phyloP scores from a whole-genome alignment of 2,888 invertebrate genomes.

The Ceramica pisi region DNA sequence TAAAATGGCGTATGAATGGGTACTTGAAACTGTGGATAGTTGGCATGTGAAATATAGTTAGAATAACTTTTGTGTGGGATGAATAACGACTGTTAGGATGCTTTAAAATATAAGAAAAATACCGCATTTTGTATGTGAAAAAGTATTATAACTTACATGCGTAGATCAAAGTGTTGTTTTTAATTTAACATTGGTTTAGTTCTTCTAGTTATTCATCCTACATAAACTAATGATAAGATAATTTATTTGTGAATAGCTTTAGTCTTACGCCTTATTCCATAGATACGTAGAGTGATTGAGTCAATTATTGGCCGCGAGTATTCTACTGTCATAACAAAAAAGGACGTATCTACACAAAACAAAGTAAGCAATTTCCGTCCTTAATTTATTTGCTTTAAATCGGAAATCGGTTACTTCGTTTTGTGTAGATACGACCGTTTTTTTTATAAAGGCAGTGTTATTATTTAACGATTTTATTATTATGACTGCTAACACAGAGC shows the following conservation, averaged over 20 bases:
- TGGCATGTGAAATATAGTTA: conserved; percentile 51
- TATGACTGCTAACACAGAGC: neutral
- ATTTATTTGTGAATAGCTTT: conserved; percentile 69
- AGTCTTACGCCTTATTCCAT: conserved; percentile 62
- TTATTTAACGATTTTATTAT: neutral
- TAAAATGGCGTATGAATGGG: neutral
- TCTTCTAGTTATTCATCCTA: conserved; percentile 45
- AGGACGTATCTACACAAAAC: too few species aligned
- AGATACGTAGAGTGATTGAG: conserved; percentile 44
- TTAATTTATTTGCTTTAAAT: too few species aligned
- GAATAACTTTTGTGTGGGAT: conserved; percentile 17
- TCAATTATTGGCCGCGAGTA: conserved; percentile 58
- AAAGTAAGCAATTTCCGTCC: too few species aligned
- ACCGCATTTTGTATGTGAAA: conserved; percentile 29
- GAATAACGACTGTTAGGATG: conserved; percentile 37
- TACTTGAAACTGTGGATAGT: neutral
- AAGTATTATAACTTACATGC: conserved; percentile 21
- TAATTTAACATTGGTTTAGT: neutral
- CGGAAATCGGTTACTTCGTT: too few species aligned
- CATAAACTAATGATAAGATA: conserved; percentile 31
- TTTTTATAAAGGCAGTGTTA: too few species aligned
- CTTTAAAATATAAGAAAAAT: neutral
- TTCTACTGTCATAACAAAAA: too few species aligned
- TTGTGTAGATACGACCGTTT: too few species aligned
- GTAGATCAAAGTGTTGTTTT: conserved; percentile 1